A percentile compares a stretch with the other conserved stretches of the same genome.
phyloP scores from a whole-genome alignment of 2,797 vertebrate species.

The Ctenopoma multispine region DNA sequence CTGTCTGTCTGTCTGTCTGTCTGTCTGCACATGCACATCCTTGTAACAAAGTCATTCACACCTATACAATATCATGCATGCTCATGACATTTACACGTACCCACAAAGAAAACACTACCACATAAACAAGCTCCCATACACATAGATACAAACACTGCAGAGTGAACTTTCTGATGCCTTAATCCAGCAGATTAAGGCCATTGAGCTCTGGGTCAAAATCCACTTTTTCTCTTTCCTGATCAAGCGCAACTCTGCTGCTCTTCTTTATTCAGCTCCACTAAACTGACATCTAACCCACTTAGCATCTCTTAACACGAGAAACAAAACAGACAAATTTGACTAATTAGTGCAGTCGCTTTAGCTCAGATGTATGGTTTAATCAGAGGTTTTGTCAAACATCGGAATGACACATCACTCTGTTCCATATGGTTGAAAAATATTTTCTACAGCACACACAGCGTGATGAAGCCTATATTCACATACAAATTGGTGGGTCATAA shows the following conservation, averaged over 20 bases:
- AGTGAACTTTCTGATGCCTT: constrained; percentile 64
- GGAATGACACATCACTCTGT: not conserved
- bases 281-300: constrained; percentile 20
- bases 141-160: constrained; percentile 20
- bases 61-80: constrained; percentile 23
- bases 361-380: not conserved
- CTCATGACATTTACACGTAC: not conserved
- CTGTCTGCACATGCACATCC: constrained; percentile 49
- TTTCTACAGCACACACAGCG: not conserved
- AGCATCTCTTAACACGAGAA: not conserved
- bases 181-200: constrained; percentile 86
- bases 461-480: too few relatives aligned
- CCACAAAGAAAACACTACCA: constrained; percentile 3
- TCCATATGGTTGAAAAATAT: too few relatives aligned
- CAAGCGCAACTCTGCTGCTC: constrained; percentile 33
- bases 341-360: not conserved
- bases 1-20: constrained; percentile 4
- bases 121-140: not conserved
- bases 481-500: too few relatives aligned
- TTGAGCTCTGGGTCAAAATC: constrained; percentile 65
- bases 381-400: not conserved
- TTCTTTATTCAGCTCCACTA: constrained; percentile 17
- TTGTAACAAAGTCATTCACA: constrained; percentile 45
- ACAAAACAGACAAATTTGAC: not conserved
- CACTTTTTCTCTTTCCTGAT: constrained; percentile 67